These are phyloP conservation scores for Pectinophora gossypiella DNA, from an alignment of 1,140 invertebrate species.

Conservation along the genomic window DNA sequence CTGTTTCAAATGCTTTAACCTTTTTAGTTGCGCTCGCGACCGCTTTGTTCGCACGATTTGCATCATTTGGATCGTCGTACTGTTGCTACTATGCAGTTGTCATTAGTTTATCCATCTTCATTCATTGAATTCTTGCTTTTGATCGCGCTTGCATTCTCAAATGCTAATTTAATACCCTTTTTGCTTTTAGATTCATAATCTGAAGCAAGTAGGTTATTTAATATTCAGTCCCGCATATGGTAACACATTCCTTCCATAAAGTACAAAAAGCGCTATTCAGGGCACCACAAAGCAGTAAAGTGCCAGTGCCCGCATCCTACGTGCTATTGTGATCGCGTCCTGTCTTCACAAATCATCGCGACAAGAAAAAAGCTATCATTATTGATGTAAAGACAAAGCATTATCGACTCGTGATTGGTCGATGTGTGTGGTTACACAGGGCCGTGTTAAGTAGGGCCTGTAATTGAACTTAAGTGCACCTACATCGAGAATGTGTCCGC, in stretches of 20 bases:
- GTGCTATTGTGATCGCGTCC: conserved; percentile 43
- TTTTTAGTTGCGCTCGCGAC: conserved; percentile 31
- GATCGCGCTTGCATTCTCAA: too few relatives aligned
- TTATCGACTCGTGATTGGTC: conserved; percentile 38
- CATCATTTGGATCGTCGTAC: background rate
- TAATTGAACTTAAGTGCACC: too few relatives aligned
- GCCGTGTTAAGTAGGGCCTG: background rate
- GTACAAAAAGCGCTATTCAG: background rate
- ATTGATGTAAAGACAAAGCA: conserved; percentile 45
- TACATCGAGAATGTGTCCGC: too few relatives aligned
- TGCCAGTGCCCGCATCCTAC: conserved; percentile 52
- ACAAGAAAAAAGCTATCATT: conserved; percentile 37
- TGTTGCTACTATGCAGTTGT: background rate
- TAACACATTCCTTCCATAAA: background rate
- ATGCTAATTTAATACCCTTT: too few relatives aligned
- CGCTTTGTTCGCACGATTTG: conserved; percentile 11
- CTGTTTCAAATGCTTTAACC: conserved; percentile 26
- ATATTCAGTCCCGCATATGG: background rate
- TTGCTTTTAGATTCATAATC: too few relatives aligned
- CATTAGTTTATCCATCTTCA: conserved; percentile 6
- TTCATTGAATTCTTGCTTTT: conserved; percentile 10
- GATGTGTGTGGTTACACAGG: conserved; percentile 5
- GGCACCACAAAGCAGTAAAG: conserved; percentile 36
- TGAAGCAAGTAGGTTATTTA: background rate
- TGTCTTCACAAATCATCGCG: conserved; percentile 55